Base-by-base conservation (phyloP, 2,888 invertebrate genomes). In the Gryllus longicercus region DNA sequence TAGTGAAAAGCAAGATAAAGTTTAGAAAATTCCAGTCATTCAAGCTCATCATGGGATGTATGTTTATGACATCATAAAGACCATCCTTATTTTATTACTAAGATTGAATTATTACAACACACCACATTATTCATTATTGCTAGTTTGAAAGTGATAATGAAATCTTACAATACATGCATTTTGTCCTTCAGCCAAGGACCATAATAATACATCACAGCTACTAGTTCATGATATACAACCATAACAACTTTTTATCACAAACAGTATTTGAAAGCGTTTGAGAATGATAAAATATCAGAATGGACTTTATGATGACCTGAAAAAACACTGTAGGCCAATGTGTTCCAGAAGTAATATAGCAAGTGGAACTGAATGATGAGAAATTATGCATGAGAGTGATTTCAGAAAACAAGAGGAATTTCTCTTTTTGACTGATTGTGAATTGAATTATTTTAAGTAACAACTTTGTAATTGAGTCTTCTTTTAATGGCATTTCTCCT, bases 1-100 rank as follows among this genome's bases (percentile, higher is more conserved):
- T 63, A 63, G 63, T 63, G 63, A 63, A 63, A 63, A 63, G 63
- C 63, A 63, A 63, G 63, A 63, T n/a, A 63, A 63, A 63, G 63
- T n/a, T 18, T n/a, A 63, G n/a, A 63, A 63, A 63, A 14, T n/a
- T 63, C n/a, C 63, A 63, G 16, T 63, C 63, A 63, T 63, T n/a
- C 63, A n/a, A 63, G 38, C 38, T 63, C 63, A 63, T 63, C n/a
- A 63, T 63, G 63, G 63, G 63, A 63, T n/a, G n/a, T 18, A 63
- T 63, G 63, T n/a, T 63, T 63, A 63, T n/a, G n/a, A 63, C 63
- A 63, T 63, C 63, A 63, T 63, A 63, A 63, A 63, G 63, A n/a
- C 63, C 63, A 18, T 63, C 63, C 63, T 63, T n/a, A 63, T 63
- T 63, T 63, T 63, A 63, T 63, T 63, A 63, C 63, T 63, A 63